A percentile compares a stretch with the other conserved stretches of the same genome.
Evolutionary conservation across 1,140 invertebrate species (phyloP).

Genomic region (Drosophila chauvacae): DNA sequence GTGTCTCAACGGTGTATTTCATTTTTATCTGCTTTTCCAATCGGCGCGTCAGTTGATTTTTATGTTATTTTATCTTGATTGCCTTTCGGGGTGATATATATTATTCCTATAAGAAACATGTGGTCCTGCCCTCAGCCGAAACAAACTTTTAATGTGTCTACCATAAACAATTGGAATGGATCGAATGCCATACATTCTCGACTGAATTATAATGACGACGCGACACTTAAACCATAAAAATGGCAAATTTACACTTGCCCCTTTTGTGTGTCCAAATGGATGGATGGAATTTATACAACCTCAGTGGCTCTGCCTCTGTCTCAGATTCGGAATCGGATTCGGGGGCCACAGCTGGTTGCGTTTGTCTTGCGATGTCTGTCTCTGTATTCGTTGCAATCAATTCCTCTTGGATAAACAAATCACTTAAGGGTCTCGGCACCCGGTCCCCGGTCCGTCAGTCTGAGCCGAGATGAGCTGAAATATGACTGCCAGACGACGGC

Average conservation of each 20-base stretch:
- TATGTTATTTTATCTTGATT: constrained; percentile 35
- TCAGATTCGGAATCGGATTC: constrained; percentile 23
- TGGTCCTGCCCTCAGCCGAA: constrained; percentile 7
- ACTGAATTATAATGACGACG: constrained; percentile 64
- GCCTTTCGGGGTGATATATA: constrained; percentile 32
- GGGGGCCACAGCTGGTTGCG: constrained; percentile 41
- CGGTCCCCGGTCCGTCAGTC: background rate
- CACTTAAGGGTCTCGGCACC: constrained; percentile 31
- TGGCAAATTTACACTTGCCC: constrained; percentile 59
- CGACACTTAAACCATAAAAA: constrained; percentile 60
- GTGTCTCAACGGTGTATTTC: background rate
- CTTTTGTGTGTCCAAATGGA: constrained; percentile 22
- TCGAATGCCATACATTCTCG: constrained; percentile 25
- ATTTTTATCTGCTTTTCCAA: background rate
- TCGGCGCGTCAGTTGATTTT: constrained; percentile 13
- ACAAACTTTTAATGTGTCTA: constrained; percentile 39
- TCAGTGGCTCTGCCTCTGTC: background rate
- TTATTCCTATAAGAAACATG: constrained; percentile 33
- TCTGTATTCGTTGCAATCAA: constrained; percentile 50
- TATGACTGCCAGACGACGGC: constrained; percentile 31
- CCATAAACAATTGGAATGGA: constrained; percentile 37
- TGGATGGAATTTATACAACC: constrained; percentile 43
- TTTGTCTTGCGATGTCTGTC: constrained; percentile 32
- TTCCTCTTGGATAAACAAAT: constrained; percentile 69
- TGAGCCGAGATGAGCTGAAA: constrained; percentile 26